These are phyloP conservation scores for Monochamus saltuarius DNA, from an alignment of 1,140 invertebrate genomes.

Conservation along the genomic window DNA sequence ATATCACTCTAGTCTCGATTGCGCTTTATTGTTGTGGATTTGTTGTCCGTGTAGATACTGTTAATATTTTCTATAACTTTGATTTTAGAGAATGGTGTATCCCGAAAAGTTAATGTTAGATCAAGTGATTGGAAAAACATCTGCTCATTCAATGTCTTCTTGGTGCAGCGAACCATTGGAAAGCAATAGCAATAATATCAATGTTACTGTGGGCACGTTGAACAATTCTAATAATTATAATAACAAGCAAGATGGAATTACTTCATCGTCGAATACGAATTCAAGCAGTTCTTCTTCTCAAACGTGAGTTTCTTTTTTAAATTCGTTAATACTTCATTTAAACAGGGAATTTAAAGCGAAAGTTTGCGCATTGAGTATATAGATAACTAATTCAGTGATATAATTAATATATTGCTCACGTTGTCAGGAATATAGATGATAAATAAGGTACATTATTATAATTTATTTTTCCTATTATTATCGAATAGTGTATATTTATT, in stretches of 20 bases:
- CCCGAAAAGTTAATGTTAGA: slow-evolving; percentile 48
- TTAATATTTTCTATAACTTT: not conserved
- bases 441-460: too few relatives aligned
- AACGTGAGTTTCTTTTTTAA: slow-evolving; percentile 3
- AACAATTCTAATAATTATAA: slow-evolving; percentile 14
- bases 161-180: slow-evolving; percentile 47
- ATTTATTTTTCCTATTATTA: too few relatives aligned
- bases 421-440: too few relatives aligned
- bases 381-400: too few relatives aligned
- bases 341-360: too few relatives aligned
- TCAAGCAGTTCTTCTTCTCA: not conserved
- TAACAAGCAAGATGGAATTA: slow-evolving; percentile 6
- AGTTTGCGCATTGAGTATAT: too few relatives aligned
- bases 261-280: slow-evolving; percentile 2
- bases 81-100: slow-evolving; percentile 49
- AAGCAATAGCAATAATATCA: slow-evolving; percentile 31
- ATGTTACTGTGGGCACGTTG: slow-evolving; percentile 1
- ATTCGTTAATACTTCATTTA: not conserved
- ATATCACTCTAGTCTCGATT: not conserved
- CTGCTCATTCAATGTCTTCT: slow-evolving; percentile 32
- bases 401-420: too few relatives aligned
- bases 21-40: too few relatives aligned
- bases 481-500: too few relatives aligned
- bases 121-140: slow-evolving; percentile 38
- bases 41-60: not conserved